Evolutionary conservation across 2,888 invertebrate species (phyloP), one percentile per base, ranked within the genome.

Genomic region (Drosophila kambysellisi): DNA sequence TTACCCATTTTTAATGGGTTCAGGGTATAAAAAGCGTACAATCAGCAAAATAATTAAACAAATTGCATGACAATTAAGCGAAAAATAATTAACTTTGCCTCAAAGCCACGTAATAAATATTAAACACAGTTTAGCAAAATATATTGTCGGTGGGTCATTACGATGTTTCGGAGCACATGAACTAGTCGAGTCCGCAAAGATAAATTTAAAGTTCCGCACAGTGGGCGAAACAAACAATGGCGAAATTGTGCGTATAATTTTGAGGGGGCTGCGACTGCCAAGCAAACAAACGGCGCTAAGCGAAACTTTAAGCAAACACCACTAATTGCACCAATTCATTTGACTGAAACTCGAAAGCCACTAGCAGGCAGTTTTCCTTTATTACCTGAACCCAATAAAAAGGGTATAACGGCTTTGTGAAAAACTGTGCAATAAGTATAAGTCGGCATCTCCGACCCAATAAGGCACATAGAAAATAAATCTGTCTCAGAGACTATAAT

Each of bases 261-360:
- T 43, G 29, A 12, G 72, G 12, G 12, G 52, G 15, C 52, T 33
- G 35, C 9, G 25, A 37, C 32, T 32, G 48, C 46, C n/a, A 30
- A 50, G 56, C 61, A 68, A 78, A 50, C 64, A 60, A 78, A 64
- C 46, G 32, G 35, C 30, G 48, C 35, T 15, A 15, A 11, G 43
- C 33, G 52, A 81, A 88, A 87, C 82, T 89, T 87, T 54, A 78
- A 77, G 76, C 82, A 87, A 87, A 90, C 89, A 79, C 79, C 83
- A 82, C 89, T 87, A 87, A 90, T 87, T 87, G 88, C 88, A 70
- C 52, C 88, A 82, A 87, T 90, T 90, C 85, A 84, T 59, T 83
- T 63, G 59, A 56, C 61, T 70, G 57, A 68, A 70, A 67, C 51
- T 60, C 37, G 39, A 51, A 80, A 63, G 48, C 51, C 46, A 25